Base-by-base conservation (phyloP, 2,113 vertebrate species). In the Hucho hucho region DNA sequence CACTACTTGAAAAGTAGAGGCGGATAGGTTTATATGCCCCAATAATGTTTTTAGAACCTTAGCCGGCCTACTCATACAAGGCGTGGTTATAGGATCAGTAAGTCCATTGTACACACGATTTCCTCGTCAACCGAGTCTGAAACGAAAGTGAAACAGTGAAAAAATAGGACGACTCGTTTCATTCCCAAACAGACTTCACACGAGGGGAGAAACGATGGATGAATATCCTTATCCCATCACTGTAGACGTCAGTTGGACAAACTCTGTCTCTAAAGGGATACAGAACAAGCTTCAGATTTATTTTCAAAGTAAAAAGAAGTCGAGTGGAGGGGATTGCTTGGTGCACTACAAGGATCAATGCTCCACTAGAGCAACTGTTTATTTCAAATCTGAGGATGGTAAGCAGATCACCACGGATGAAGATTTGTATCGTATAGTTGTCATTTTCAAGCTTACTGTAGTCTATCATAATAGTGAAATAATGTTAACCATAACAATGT, bases 281-380 rank as follows among this genome's bases (percentile, higher is more conserved):
- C 67, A 12, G 47, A 79, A 24, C 28, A 96, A 96, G 73, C 86
- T 97, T 18, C 84, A 92, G 0, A 11, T 84, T 9, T 93, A 97
- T 71, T 97, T 97, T 87, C 92, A 94, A 89, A 97, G 94, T 13
- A 73, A 0, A 32, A 94, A 74, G 85, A 90, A 76, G 7, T 96
- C 96, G 0, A 78, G 90, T 1, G 96, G 96, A 0, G 95, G 94
- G 3, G 96, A 97, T 56, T 97, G 96, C 64, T 16, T 75, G 0
- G 90, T 97, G 70, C 69, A 53, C 0, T 24, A 0, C 0, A 0
- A 84, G 67, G 29, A 84, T n/a, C 64, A 75, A 24, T n/a, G 13
- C 18, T 76, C 69, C 0, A 69, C 66, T 11, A 78, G 76, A 2
- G 95, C 91, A 4, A 76, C 77, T 0, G 91, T 96, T 25, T 4